Evolutionary conservation across 2,113 vertebrate genomes (phyloP).

Genomic region (Pluvialis apricaria): DNA sequence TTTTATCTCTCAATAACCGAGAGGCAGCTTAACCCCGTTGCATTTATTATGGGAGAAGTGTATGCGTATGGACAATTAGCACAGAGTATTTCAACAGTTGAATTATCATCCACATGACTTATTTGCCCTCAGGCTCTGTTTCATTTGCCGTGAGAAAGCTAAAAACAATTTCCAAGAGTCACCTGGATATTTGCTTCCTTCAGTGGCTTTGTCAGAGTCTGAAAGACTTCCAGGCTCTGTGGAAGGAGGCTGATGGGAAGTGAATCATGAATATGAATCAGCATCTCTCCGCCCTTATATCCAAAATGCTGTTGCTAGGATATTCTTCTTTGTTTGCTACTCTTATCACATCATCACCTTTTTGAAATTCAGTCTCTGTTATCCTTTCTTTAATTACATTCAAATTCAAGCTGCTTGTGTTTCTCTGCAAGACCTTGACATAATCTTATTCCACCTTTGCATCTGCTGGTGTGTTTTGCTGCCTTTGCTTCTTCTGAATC

Average conservation of each 20-base stretch:
- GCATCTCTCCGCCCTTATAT: neutral
- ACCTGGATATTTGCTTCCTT: neutral
- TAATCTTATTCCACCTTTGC: neutral
- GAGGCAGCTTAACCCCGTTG: neutral
- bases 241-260: neutral
- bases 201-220: neutral
- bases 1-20: neutral
- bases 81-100: neutral
- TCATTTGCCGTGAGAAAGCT: neutral
- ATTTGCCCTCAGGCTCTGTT: neutral
- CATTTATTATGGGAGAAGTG: neutral
- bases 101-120: accelerated
- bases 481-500: neutral
- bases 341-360: constrained; percentile 12
- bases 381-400: constrained; percentile 48
- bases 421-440: constrained; percentile 18
- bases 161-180: neutral
- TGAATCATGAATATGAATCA: constrained; percentile 40
- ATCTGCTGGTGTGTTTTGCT: neutral
- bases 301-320: constrained; percentile 57
- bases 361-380: constrained; percentile 34
- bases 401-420: neutral
- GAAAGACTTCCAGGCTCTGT: neutral
- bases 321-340: constrained; percentile 31
- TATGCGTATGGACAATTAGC: neutral